These are phyloP conservation scores for Dendropsophus ebraccatus DNA, from an alignment of 2,113 vertebrate genomes.

Conservation along the genomic window DNA sequence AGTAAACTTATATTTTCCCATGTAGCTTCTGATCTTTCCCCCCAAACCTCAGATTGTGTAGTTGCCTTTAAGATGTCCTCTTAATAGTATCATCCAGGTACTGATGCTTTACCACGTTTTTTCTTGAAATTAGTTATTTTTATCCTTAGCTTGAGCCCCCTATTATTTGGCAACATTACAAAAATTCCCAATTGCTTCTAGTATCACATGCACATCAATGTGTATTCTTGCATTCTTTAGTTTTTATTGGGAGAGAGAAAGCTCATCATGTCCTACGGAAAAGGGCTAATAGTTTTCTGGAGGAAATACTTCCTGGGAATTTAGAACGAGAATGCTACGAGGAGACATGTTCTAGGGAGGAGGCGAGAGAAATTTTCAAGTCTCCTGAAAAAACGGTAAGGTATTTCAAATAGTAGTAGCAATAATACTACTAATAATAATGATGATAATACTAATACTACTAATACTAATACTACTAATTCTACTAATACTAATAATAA, in stretches of 20 bases:
- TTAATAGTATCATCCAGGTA: too few species aligned
- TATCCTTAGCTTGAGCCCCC: not conserved
- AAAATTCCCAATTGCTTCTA: not conserved
- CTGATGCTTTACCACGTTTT: too few species aligned
- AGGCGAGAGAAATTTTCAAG: slow-evolving; percentile 82
- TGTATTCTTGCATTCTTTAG: slow-evolving; percentile 62
- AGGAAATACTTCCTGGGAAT: slow-evolving; percentile 79
- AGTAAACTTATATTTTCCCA: too few species aligned
- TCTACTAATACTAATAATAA: too few species aligned
- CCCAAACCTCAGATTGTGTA: too few species aligned
- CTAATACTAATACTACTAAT: too few species aligned
- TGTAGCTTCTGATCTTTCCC: too few species aligned
- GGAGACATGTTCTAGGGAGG: slow-evolving; percentile 81
- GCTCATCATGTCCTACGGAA: slow-evolving; percentile 72
- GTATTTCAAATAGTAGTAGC: too few species aligned
- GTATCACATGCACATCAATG: not conserved
- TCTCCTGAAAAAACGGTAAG: slow-evolving; percentile 79
- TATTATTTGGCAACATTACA: not conserved
- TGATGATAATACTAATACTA: too few species aligned
- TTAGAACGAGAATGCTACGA: slow-evolving; percentile 84
- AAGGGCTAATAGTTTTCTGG: slow-evolving; percentile 75
- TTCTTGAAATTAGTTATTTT: too few species aligned
- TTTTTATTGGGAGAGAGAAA: slow-evolving; percentile 70
- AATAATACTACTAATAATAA: too few species aligned
- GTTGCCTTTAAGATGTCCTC: too few species aligned